Percentiles rank a stretch among this genome's conserved stretches.
Evolutionary conservation across 2,888 invertebrate genomes (phyloP).

Genomic region (Agonopterix alstromeriana): DNA sequence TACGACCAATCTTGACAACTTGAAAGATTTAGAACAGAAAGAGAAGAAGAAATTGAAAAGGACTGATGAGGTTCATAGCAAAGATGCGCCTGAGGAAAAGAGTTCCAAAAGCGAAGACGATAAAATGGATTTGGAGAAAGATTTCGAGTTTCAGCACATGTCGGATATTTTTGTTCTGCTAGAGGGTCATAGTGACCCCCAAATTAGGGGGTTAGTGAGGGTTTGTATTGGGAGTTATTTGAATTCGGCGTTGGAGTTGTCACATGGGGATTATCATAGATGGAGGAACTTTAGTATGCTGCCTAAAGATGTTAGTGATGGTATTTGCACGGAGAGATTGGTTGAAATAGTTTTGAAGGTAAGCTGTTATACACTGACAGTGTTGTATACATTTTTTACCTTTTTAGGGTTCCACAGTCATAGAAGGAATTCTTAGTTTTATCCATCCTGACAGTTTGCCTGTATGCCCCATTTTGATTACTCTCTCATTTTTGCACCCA

Average conservation of each 20-base stretch:
- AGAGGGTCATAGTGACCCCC: slow-evolving; percentile 86
- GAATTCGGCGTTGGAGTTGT: slow-evolving; percentile 73
- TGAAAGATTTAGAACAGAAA: slow-evolving; percentile 36
- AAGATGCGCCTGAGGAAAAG: slow-evolving; percentile 24
- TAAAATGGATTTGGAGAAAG: slow-evolving; percentile 14
- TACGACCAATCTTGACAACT: slow-evolving; percentile 44
- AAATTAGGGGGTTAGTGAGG: slow-evolving; percentile 84
- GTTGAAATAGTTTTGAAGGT: slow-evolving; percentile 39
- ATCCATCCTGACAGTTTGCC: too few relatives aligned
- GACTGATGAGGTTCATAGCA: slow-evolving; percentile 35
- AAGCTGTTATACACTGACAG: too few relatives aligned
- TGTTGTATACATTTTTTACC: too few relatives aligned
- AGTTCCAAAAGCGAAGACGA: neutral
- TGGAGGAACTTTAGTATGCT: slow-evolving; percentile 59
- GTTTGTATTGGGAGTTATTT: slow-evolving; percentile 82
- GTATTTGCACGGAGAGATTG: slow-evolving; percentile 62
- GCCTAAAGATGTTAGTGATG: slow-evolving; percentile 50
- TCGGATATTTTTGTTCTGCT: slow-evolving; percentile 82
- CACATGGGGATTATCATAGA: slow-evolving; percentile 71
- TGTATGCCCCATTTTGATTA: too few relatives aligned
- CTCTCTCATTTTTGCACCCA: too few relatives aligned
- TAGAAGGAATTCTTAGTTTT: too few relatives aligned
- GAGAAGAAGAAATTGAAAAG: slow-evolving; percentile 28
- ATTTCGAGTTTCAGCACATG: slow-evolving; percentile 77
- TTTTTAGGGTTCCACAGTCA: too few relatives aligned